These are phyloP conservation scores for Eulithis testata DNA, from an alignment of 2,888 invertebrate genomes.

Conservation along the genomic window DNA sequence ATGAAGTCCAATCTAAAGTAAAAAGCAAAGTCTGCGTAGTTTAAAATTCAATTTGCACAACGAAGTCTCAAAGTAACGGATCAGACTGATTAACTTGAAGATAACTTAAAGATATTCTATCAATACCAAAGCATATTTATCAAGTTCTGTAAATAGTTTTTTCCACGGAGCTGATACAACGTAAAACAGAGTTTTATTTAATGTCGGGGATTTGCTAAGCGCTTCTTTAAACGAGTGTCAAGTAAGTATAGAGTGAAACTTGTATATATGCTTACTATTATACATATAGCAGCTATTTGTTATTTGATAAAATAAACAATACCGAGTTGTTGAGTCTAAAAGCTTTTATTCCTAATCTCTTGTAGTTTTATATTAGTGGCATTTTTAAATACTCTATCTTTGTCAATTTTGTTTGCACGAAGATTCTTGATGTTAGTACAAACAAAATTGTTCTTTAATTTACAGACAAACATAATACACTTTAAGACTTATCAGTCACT, in stretches of 20 bases:
- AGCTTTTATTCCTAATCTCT: too few relatives aligned
- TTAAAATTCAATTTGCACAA: constrained; percentile 27
- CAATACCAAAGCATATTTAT: constrained; percentile 46
- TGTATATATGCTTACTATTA: neutral
- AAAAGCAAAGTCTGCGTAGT: constrained; percentile 37
- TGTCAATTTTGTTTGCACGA: too few relatives aligned
- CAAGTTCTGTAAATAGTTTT: constrained; percentile 59
- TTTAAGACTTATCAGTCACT: too few relatives aligned
- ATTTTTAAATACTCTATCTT: too few relatives aligned
- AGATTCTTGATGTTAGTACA: too few relatives aligned
- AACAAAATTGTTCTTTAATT: too few relatives aligned
- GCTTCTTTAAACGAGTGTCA: constrained; percentile 54
- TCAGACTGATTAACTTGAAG: constrained; percentile 19
- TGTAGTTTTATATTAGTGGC: too few relatives aligned
- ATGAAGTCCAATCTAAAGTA: constrained; percentile 19
- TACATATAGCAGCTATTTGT: too few relatives aligned
- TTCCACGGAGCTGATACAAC: constrained; percentile 60
- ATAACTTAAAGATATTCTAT: constrained; percentile 43
- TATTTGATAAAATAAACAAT: too few relatives aligned
- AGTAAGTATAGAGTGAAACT: constrained; percentile 40
- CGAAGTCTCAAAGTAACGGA: constrained; percentile 31
- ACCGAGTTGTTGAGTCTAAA: too few relatives aligned
- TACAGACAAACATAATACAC: too few relatives aligned
- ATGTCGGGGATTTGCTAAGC: constrained; percentile 57
- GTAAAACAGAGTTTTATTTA: constrained; percentile 70